Evolutionary conservation across 2,888 invertebrate species (phyloP), one percentile per base, ranked within the genome.

Genomic region (Lasiommata megera): DNA sequence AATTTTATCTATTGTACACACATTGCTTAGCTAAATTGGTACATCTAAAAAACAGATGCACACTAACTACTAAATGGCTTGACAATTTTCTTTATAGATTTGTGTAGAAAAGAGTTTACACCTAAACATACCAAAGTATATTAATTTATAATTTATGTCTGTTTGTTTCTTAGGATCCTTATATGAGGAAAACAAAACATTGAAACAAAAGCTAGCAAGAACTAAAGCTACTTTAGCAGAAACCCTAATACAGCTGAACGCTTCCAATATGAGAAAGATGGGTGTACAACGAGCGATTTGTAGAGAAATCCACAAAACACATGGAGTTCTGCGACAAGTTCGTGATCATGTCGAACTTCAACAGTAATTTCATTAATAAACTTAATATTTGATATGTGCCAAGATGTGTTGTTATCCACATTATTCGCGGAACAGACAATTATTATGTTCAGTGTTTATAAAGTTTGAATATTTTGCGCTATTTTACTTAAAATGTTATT

Each of bases 241-340:
- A 68, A 96, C 96, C 6, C 92, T 95, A 65, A 92, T 93, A 57
- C 95, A 96, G 76, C 86, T 97, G 50, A 94, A 94, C 67, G 92
- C 93, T 11, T 94, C 96, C 46, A 96, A 96, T 80, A 93, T 95
- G 79, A 93, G 94, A 67, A 97, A 96, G 80, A 94, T 94, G 73
- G 94, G 94, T 79, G 95, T 96, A 34, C 96, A 97, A 79, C 94
- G 95, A 72, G 95, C 96, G 43, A 96, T 97, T 76, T 95, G 95
- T 77, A 93, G 94, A 71, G 95, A 96, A 83, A 94, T 96, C 69
- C 93, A 94, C 73, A 95, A 95, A 84, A 96, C 96, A 18, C 95
- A 95, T 67, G 94, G 94, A 68, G 95, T 96, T 48, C 87, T 96
- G 61, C 93, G 94, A 60, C 94, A 94, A 82, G 95, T 95, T 38